These are phyloP conservation scores for Ophioninae sp. DNA, from an alignment of 2,888 invertebrate genomes.

Conservation along the genomic window DNA sequence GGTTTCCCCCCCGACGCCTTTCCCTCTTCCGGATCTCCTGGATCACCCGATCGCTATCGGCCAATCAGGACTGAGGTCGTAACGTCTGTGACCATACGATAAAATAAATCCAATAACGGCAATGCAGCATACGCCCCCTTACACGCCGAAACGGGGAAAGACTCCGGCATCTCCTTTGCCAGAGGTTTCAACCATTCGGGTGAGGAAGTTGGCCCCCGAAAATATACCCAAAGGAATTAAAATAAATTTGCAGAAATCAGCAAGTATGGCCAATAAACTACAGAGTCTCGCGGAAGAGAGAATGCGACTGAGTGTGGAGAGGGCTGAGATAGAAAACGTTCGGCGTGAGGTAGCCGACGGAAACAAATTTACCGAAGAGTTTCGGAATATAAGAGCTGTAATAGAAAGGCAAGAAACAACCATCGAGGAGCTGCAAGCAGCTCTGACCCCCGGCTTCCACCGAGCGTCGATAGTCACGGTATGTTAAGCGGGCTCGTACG, in stretches of 20 bases:
- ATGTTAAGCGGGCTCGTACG: constrained; percentile 2
- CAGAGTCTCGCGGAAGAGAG: background rate
- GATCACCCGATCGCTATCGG: too few species aligned
- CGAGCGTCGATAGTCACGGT: background rate
- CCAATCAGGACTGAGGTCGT: too few species aligned
- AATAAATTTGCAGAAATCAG: background rate
- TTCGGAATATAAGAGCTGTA: background rate
- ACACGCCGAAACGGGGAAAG: background rate
- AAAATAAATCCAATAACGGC: too few species aligned
- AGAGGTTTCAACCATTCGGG: background rate
- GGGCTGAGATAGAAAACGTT: background rate
- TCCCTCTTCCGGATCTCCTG: too few species aligned
- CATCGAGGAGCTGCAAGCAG: background rate
- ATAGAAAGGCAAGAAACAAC: background rate
- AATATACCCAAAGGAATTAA: background rate
- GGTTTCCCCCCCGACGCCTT: too few species aligned
- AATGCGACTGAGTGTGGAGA: background rate
- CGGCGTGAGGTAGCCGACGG: background rate
- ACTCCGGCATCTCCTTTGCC: background rate
- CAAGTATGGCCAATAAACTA: background rate
- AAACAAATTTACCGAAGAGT: background rate
- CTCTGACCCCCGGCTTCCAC: background rate
- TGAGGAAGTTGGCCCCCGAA: background rate
- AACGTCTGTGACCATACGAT: too few species aligned
- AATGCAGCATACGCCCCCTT: too few species aligned